These are phyloP conservation scores for Axis porcinus DNA, from an alignment of 2,113 vertebrate genomes.

Conservation along the genomic window DNA sequence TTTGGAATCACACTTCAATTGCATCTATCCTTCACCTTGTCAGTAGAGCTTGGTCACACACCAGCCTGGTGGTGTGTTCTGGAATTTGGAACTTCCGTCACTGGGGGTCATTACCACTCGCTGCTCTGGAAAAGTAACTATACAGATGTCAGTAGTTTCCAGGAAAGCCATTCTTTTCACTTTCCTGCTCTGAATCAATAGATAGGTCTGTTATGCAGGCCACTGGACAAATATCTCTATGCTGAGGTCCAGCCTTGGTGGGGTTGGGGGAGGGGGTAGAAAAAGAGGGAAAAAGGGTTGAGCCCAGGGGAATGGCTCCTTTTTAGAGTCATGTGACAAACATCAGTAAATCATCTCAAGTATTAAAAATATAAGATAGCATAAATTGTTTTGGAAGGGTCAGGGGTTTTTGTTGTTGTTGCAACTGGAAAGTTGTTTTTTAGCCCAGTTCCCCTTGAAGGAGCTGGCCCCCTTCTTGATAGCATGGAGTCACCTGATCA, in stretches of 20 bases:
- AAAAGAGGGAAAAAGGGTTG: neutral
- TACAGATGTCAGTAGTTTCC: neutral
- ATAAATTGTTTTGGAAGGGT: neutral
- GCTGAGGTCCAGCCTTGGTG: neutral
- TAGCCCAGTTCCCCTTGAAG: neutral
- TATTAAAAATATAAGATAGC: constrained; percentile 11
- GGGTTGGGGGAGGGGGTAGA: neutral
- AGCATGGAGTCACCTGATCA: neutral
- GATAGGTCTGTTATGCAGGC: neutral
- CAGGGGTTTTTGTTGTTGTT: neutral
- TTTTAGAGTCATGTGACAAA: neutral
- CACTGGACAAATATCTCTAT: neutral
- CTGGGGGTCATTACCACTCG: neutral
- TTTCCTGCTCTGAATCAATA: constrained; percentile 23
- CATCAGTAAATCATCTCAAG: neutral
- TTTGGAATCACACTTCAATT: constrained; percentile 8
- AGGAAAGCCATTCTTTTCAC: neutral
- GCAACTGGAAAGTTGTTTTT: neutral
- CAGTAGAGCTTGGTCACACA: neutral
- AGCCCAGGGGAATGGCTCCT: neutral
- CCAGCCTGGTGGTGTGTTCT: neutral
- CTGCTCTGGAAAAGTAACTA: constrained; percentile 17
- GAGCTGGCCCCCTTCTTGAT: neutral
- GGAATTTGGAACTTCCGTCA: constrained; percentile 19
- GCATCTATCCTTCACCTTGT: neutral